Percentiles rank a stretch among this genome's conserved stretches.
Evolutionary conservation across 2,113 vertebrate species (phyloP).

Genomic region (Saguinus imperator): DNA sequence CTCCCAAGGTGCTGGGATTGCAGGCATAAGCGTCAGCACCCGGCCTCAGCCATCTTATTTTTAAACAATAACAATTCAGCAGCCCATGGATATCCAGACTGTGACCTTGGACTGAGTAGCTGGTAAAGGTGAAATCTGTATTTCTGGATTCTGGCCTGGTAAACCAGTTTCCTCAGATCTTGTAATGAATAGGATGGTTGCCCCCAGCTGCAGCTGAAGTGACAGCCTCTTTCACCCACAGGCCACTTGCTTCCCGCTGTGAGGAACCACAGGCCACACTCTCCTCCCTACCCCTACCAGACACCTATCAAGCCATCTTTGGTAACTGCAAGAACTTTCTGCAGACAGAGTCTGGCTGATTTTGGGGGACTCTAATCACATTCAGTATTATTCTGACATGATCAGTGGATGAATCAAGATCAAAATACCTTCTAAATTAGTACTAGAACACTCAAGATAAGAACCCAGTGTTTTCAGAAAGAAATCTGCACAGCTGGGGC

Average conservation of each 20-base stretch:
- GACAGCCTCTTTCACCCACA: background rate
- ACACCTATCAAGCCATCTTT: rapidly evolving
- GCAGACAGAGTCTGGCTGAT: rapidly evolving
- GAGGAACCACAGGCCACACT: rapidly evolving
- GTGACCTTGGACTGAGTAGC: background rate
- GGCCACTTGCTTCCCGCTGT: background rate
- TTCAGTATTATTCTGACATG: background rate
- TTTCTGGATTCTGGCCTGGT: background rate
- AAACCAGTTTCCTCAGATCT: background rate
- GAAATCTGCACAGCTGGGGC: background rate
- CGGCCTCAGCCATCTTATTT: background rate
- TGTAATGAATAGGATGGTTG: background rate
- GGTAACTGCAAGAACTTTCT: rapidly evolving
- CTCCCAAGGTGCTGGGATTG: too few relatives aligned
- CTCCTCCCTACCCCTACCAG: background rate
- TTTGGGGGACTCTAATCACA: background rate
- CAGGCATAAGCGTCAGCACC: too few relatives aligned
- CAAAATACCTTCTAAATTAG: background rate
- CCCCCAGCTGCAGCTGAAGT: too few relatives aligned
- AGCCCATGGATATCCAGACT: background rate
- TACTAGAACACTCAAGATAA: background rate
- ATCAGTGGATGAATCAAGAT: background rate
- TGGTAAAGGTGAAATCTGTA: background rate
- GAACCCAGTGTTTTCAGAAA: background rate
- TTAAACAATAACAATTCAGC: background rate